Conservation (phyloP, 2,113 vertebrate genomes). For the Aegotheles bennettii region DNA sequence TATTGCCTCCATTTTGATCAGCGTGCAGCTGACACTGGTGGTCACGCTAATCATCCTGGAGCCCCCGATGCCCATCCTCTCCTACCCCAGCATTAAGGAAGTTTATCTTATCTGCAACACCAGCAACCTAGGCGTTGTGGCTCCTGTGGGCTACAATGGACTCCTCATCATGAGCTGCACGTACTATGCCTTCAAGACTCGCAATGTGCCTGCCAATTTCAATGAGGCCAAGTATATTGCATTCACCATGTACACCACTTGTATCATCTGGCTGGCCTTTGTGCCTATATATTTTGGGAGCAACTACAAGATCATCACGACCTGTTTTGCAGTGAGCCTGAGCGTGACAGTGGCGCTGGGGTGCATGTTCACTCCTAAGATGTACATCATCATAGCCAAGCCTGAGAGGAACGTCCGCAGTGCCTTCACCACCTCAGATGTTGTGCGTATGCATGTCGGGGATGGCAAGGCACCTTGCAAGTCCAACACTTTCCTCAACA, state of each 20-base stretch:
- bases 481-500: constrained; percentile 92
- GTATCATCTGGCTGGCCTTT: constrained; percentile 99
- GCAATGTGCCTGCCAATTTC: constrained; percentile 97
- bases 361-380: constrained; percentile 99
- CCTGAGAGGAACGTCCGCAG: constrained; percentile 97
- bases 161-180: constrained; percentile 98
- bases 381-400: constrained; percentile 99
- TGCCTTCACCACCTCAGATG: constrained; percentile 98
- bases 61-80: constrained; percentile 92
- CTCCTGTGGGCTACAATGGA: constrained; percentile 96
- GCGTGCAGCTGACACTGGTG: constrained; percentile 90
- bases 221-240: constrained; percentile 99
- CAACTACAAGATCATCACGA: constrained; percentile 99
- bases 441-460: constrained; percentile 97
- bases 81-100: constrained; percentile 94
- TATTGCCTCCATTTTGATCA: constrained; percentile 92
- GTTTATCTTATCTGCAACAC: constrained; percentile 98
- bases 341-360: constrained; percentile 96
- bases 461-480: constrained; percentile 92
- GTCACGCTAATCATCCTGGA: constrained; percentile 93
- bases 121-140: constrained; percentile 93
- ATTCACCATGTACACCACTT: constrained; percentile 99
- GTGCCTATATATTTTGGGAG: constrained; percentile 99
- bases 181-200: constrained; percentile 98
- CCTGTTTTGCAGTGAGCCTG: constrained; percentile 96